Evolutionary conservation across 1,140 invertebrate genomes (phyloP).

Genomic region (Tetramorium parvispinum): DNA sequence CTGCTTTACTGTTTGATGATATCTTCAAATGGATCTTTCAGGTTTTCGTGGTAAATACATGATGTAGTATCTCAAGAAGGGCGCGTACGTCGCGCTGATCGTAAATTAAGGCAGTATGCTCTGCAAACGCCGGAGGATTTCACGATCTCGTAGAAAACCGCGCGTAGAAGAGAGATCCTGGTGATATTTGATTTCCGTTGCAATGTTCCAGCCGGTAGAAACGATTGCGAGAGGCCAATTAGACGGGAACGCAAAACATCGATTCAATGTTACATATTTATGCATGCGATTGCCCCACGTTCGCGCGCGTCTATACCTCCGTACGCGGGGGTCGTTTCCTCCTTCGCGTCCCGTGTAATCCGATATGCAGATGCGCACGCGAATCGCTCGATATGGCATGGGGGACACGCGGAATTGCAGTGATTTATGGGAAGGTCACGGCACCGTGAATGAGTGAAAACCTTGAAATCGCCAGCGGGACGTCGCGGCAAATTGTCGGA

Average conservation of each 20-base stretch:
- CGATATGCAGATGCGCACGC: conserved; percentile 73
- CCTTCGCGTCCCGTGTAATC: conserved; percentile 66
- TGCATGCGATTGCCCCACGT: conserved; percentile 53
- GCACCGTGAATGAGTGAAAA: conserved; percentile 53
- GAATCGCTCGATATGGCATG: conserved; percentile 36
- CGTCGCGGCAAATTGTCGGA: neutral
- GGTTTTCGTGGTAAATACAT: neutral
- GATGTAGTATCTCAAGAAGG: neutral
- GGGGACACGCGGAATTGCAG: conserved; percentile 55
- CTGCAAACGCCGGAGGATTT: conserved; percentile 10
- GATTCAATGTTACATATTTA: conserved; percentile 68
- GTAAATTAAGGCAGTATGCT: conserved; percentile 37
- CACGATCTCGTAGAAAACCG: conserved; percentile 50
- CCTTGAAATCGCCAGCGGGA: conserved; percentile 20
- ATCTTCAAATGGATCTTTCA: neutral
- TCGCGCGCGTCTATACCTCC: conserved; percentile 29
- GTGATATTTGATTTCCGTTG: conserved; percentile 48
- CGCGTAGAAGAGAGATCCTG: conserved; percentile 14
- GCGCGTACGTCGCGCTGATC: neutral
- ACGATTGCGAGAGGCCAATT: conserved; percentile 69
- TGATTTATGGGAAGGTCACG: conserved; percentile 52
- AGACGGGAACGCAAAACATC: conserved; percentile 68
- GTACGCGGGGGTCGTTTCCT: conserved; percentile 63
- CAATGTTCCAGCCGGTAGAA: conserved; percentile 36
- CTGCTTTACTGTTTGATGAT: neutral